Percentiles rank a stretch among this genome's conserved stretches.
These are phyloP conservation scores for Ptychoptera contaminata DNA, from an alignment of 2,888 invertebrate genomes.

Conservation along the genomic window DNA sequence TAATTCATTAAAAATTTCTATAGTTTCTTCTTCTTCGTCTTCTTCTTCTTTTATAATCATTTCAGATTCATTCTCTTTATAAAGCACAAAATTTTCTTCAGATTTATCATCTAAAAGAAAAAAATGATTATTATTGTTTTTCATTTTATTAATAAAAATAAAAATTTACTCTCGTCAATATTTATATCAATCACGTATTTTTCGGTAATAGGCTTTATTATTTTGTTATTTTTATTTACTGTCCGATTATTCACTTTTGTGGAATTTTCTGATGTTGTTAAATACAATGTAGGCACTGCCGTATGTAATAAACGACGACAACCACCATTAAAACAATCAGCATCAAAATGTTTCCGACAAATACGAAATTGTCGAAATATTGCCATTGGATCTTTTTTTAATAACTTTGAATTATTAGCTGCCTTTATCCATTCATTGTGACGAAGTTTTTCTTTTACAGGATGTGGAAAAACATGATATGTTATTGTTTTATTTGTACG, in stretches of 20 bases:
- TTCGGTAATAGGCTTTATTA: too few species aligned
- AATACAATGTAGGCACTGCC: background rate
- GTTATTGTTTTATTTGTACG: constrained; percentile 1
- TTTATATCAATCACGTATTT: too few species aligned
- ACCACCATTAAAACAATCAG: constrained; percentile 6
- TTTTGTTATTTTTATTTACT: too few species aligned
- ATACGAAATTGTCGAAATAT: constrained; percentile 3
- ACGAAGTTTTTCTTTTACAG: background rate
- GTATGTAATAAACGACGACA: constrained; percentile 2
- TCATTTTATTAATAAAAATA: too few species aligned
- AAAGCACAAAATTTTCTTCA: background rate
- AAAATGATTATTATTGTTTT: too few species aligned
- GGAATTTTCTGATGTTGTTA: background rate
- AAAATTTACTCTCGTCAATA: too few species aligned
- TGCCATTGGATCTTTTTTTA: background rate
- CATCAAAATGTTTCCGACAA: constrained; percentile 7
- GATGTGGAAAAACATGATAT: constrained; percentile 8
- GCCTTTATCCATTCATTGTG: background rate
- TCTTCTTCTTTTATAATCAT: background rate
- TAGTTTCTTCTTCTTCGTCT: background rate
- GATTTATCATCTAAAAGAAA: too few species aligned
- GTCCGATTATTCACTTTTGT: too few species aligned
- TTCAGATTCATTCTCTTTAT: background rate
- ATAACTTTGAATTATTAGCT: constrained; percentile 2
- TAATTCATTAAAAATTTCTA: too few species aligned